Evolutionary conservation across 1,140 invertebrate species (phyloP).

Genomic region (Hormaphis cornu): DNA sequence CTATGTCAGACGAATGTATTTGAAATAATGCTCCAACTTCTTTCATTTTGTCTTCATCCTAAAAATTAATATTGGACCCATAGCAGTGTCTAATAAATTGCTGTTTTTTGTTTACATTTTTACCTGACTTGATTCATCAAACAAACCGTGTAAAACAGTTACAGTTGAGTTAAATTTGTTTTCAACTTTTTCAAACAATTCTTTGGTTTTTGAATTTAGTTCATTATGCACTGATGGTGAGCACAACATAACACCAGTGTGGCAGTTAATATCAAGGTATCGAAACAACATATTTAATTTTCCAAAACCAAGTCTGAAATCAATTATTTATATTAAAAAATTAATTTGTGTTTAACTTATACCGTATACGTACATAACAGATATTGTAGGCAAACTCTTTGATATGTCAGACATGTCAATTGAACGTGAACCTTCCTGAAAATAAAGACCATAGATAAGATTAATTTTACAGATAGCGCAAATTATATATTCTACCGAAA

Average conservation of each 20-base stretch:
- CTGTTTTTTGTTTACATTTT: neutral
- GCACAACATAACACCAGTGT: constrained; percentile 9
- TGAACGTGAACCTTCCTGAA: constrained; percentile 11
- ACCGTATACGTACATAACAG: neutral
- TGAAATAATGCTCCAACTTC: constrained; percentile 15
- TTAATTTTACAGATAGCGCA: neutral
- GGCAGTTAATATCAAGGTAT: constrained; percentile 12
- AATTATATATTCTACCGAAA: constrained; percentile 13
- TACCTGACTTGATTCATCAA: constrained; percentile 8
- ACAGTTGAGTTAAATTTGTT: constrained; percentile 11
- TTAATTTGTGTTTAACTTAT: neutral
- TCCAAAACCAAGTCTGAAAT: neutral
- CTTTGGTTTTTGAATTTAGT: neutral
- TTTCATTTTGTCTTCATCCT: constrained; percentile 8
- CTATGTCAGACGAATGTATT: neutral
- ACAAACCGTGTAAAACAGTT: neutral
- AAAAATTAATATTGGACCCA: neutral
- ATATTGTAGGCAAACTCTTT: neutral
- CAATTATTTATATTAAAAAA: neutral
- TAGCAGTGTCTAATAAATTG: neutral
- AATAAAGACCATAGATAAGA: neutral
- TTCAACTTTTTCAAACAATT: neutral
- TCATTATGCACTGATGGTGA: constrained; percentile 8
- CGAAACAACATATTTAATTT: constrained; percentile 13
- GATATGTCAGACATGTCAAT: neutral